A percentile compares a stretch with the other conserved stretches of the same genome.
phyloP scores from a whole-genome alignment of 2,797 vertebrate species.

The Dipus sagitta region DNA sequence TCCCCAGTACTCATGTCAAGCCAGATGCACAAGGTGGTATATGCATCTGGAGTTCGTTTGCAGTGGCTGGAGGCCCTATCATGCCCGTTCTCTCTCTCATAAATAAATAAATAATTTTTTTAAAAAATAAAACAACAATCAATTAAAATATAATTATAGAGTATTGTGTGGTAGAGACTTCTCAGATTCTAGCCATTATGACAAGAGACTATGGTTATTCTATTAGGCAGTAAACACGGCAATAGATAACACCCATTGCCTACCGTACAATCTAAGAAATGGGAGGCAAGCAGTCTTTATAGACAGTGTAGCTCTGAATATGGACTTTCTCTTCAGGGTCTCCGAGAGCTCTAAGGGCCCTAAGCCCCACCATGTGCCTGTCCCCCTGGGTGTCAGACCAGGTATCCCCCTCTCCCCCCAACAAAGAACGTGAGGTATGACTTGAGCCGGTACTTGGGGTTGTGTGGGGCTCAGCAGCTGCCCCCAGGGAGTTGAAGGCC shows the following conservation, averaged over 20 bases:
- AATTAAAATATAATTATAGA: background rate
- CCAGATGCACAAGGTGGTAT: too few species aligned
- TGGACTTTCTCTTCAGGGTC: background rate
- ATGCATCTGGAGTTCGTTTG: too few species aligned
- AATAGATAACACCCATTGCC: accelerated
- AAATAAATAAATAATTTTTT: too few species aligned
- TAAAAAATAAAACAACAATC: too few species aligned
- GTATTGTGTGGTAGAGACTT: background rate
- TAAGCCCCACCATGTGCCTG: accelerated
- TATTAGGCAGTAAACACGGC: accelerated
- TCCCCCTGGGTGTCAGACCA: background rate
- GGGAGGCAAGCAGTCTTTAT: accelerated
- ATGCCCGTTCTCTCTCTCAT: too few species aligned
- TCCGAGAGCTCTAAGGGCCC: too few species aligned
- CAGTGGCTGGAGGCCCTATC: too few species aligned
- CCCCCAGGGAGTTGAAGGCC: too few species aligned
- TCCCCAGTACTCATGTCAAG: too few species aligned
- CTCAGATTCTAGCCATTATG: background rate
- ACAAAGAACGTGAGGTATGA: background rate
- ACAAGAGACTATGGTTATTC: accelerated
- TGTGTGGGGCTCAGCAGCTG: background rate
- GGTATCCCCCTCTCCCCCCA: too few species aligned
- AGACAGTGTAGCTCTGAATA: accelerated
- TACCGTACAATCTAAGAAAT: accelerated
- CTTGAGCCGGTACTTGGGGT: background rate